Base-by-base conservation (phyloP, 2,113 vertebrate species). In the Spizaetus ornatus region DNA sequence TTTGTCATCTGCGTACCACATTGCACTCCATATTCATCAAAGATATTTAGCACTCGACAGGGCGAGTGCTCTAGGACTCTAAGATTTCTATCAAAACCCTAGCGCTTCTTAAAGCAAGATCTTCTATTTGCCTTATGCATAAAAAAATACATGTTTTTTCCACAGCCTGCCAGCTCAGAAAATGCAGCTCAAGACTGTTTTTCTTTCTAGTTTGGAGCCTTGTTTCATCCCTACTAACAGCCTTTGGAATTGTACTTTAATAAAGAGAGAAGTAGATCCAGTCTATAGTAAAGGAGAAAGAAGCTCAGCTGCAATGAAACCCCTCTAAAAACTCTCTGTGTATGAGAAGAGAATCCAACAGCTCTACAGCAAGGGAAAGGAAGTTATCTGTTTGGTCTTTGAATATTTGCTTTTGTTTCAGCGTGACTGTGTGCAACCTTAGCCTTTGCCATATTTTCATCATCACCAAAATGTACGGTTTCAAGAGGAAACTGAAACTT, bases 1-100 rank as follows among this genome's bases (percentile, higher is more conserved):
- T 96, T 56, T 96, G 70, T 92, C 69, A 97, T 96, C 90, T 94
- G 88, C 20, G 29, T 69, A 94, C 91, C 85, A 90, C 79, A 95
- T 93, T 97, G 80, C 92, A 61, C 86, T 94, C 91, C 63, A 45
- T 93, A 86, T 59, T 63, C 72, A 85, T 62, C 85, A 91, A 97
- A 97, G 80, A 36, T 80, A 93, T 95, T 80, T 58, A 48, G 10
- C 70, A 73, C 65, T 86, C 11, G 2, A 40, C 69, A 78, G 32
- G 74, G 29, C 0, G 7, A 97, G 63, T 69, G 43, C 63, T 97
- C 32, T 48, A 65, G 87, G 86, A 92, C 59, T 80, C 76, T 36
- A 73, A 96, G 87, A 90, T 93, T 95, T 76, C 95, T 87, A 58
- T 91, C 89, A 88, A 88, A 95, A 72, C 79, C 74, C 70, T 61